These are phyloP conservation scores for Encarsia formosa DNA, from an alignment of 2,888 invertebrate species.

Conservation along the genomic window DNA sequence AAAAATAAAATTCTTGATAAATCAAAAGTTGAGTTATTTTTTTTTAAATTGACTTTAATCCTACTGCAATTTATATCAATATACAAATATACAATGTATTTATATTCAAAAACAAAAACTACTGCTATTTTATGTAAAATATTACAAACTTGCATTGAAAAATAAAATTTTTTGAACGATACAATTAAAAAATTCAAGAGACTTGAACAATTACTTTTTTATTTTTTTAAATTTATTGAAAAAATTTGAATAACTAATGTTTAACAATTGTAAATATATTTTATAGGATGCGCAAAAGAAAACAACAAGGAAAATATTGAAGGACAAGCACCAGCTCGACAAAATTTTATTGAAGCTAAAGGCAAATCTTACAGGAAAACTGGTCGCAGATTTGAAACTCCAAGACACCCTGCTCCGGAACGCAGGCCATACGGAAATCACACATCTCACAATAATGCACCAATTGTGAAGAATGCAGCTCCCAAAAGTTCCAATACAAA, in stretches of 20 bases:
- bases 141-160: no score
- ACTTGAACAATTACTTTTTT: not conserved
- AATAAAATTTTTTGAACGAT: no score
- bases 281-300: slow-evolving; percentile 61
- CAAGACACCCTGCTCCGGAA: slow-evolving; percentile 27
- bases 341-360: slow-evolving; percentile 28
- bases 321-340: slow-evolving; percentile 48
- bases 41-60: no score
- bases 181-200: no score
- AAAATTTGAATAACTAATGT: not conserved
- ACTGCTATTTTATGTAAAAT: no score
- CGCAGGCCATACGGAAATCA: slow-evolving; percentile 30
- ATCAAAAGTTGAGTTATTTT: no score
- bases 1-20: not conserved
- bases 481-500: slow-evolving; percentile 20
- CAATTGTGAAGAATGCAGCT: slow-evolving; percentile 11
- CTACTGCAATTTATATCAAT: no score
- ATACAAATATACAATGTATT: no score
- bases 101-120: no score
- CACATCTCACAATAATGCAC: slow-evolving; percentile 18
- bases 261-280: slow-evolving; percentile 36
- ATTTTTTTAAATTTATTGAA: not conserved
- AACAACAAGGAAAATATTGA: slow-evolving; percentile 61
- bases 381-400: slow-evolving; percentile 39
- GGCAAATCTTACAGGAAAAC: slow-evolving; percentile 47